A percentile compares a stretch with the other conserved stretches of the same genome.
Evolutionary conservation across 2,113 vertebrate genomes (phyloP).

Genomic region (Perca flavescens): DNA sequence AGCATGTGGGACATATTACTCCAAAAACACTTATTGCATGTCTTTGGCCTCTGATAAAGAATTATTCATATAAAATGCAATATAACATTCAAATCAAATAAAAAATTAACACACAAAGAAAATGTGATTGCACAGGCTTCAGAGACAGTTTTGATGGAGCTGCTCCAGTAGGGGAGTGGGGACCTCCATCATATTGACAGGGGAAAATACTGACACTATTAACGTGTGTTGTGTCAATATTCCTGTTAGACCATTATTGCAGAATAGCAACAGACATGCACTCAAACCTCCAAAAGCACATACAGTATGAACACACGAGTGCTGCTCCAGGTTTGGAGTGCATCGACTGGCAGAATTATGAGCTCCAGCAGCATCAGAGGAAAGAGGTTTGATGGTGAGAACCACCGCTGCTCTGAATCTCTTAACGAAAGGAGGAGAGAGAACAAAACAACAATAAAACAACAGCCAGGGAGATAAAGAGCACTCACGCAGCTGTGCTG

Average conservation of each 20-base stretch:
- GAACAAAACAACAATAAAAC: conserved; percentile 39
- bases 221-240: conserved; percentile 35
- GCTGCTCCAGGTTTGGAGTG: conserved; percentile 9
- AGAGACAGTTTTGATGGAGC: conserved; percentile 2
- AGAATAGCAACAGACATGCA: conserved; percentile 10
- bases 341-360: conserved; percentile 8
- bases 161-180: too few relatives aligned
- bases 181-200: conserved; percentile 21
- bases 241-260: conserved; percentile 2
- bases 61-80: not conserved
- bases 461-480: conserved; percentile 40
- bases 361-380: conserved; percentile 33
- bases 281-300: not conserved
- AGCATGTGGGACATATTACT: not conserved
- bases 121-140: not conserved
- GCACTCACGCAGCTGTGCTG: conserved; percentile 29
- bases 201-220: conserved; percentile 17
- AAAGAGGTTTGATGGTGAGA: conserved; percentile 14
- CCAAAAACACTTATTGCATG: not conserved
- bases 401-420: conserved; percentile 12
- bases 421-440: conserved; percentile 12
- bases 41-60: not conserved
- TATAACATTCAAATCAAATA: not conserved
- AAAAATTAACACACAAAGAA: not conserved
- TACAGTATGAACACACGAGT: not conserved